Conservation (phyloP, 2,797 vertebrate genomes). For the Gila robusta region DNA sequence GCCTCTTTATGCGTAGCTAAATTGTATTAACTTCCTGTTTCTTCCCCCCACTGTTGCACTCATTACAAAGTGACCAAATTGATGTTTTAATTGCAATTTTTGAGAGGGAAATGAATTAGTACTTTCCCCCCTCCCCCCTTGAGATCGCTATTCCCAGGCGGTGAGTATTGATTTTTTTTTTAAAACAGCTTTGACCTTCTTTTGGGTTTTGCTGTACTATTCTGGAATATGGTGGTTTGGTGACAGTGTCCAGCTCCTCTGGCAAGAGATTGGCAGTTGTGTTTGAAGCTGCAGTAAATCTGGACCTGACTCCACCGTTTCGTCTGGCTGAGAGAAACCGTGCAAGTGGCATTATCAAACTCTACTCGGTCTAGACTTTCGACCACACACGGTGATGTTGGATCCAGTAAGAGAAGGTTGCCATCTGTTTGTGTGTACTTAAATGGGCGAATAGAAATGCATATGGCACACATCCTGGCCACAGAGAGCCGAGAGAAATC, state of each 20-base stretch:
- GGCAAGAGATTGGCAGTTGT: slow-evolving; percentile 46
- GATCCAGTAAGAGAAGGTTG: slow-evolving; percentile 65
- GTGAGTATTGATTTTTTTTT: not conserved
- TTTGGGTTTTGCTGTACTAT: slow-evolving; percentile 32
- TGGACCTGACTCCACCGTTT: slow-evolving; percentile 13
- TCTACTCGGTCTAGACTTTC: slow-evolving; percentile 74
- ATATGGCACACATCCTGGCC: slow-evolving; percentile 74
- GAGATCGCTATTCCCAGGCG: not conserved
- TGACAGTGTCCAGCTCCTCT: slow-evolving; percentile 39
- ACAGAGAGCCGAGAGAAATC: slow-evolving; percentile 67
- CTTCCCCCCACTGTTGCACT: slow-evolving; percentile 45
- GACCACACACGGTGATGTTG: slow-evolving; percentile 79
- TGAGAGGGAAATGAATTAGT: slow-evolving; percentile 18
- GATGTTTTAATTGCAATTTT: slow-evolving; percentile 45
- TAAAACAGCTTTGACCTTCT: slow-evolving; percentile 14
- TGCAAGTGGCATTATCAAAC: slow-evolving; percentile 67
- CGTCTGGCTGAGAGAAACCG: slow-evolving; percentile 49
- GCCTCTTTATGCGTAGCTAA: slow-evolving; percentile 57
- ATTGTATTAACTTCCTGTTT: slow-evolving; percentile 57
- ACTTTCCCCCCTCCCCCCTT: slow-evolving; percentile 7
- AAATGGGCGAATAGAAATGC: slow-evolving; percentile 68
- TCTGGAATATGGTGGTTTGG: slow-evolving; percentile 47
- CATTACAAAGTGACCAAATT: slow-evolving; percentile 59
- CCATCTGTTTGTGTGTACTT: slow-evolving; percentile 66
- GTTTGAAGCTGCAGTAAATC: slow-evolving; percentile 33